These are phyloP conservation scores for Ginglymostoma cirratum DNA, from an alignment of 2,113 vertebrate species.

Conservation along the genomic window DNA sequence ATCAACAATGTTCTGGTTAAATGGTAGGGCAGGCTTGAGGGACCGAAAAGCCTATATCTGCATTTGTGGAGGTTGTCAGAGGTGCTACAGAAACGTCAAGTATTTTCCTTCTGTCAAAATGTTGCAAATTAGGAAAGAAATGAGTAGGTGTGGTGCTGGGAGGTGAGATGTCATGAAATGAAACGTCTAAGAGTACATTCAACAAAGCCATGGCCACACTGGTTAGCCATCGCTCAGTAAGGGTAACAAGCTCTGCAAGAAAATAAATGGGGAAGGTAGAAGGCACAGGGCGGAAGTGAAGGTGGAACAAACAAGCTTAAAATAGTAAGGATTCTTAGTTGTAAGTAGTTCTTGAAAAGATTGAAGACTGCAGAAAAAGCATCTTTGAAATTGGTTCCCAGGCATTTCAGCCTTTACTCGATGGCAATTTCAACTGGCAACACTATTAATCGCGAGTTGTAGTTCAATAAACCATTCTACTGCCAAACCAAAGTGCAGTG, in stretches of 20 bases:
- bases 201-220: not conserved
- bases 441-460: not conserved
- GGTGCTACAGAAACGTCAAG: not conserved
- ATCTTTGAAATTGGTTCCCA: not conserved
- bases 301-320: not conserved
- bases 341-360: not conserved
- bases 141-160: not conserved
- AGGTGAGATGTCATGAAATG: no score
- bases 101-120: not conserved
- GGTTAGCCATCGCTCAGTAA: not conserved
- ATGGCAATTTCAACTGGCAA: not conserved
- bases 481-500: constrained; percentile 1
- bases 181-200: not conserved
- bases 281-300: not conserved
- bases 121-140: not conserved
- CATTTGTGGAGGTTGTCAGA: not conserved
- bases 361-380: not conserved
- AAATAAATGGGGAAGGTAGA: not conserved
- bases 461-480: not conserved
- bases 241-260: not conserved
- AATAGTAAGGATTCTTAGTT: not conserved
- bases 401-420: not conserved
- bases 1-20: no score
- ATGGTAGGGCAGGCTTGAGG: no score
- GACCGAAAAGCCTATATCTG: no score